Conservation (phyloP, 2,797 vertebrate genomes). For the Ambastaia sidthimunki region DNA sequence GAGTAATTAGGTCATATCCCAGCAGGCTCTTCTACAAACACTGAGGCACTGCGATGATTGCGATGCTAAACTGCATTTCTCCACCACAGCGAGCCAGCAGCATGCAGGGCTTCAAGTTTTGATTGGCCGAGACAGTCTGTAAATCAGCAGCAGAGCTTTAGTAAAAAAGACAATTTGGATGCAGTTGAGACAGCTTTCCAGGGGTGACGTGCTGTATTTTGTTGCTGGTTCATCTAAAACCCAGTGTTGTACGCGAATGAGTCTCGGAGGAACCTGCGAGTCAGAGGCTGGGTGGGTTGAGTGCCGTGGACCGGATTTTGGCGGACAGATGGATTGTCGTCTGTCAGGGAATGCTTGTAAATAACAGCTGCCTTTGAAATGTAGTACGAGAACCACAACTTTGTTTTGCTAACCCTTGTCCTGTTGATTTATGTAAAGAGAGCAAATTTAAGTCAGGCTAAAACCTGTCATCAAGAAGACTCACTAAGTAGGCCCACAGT, state of each 20-base stretch:
- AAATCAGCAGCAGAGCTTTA: slow-evolving; percentile 50
- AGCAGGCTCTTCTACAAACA: slow-evolving; percentile 34
- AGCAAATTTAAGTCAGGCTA: slow-evolving; percentile 10
- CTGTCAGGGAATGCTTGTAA: slow-evolving; percentile 39
- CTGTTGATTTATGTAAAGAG: slow-evolving; percentile 36
- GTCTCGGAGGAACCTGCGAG: slow-evolving; percentile 38
- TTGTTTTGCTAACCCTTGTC: slow-evolving; percentile 41
- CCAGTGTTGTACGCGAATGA: slow-evolving; percentile 37
- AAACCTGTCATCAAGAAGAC: background rate
- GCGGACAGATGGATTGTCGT: slow-evolving; percentile 34
- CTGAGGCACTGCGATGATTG: slow-evolving; percentile 29
- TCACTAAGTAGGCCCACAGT: slow-evolving; percentile 1
- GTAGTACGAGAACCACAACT: slow-evolving; percentile 12
- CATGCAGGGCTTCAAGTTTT: slow-evolving; percentile 45
- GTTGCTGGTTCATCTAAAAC: slow-evolving; percentile 43
- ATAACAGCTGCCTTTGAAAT: slow-evolving; percentile 45
- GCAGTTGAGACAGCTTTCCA: slow-evolving; percentile 44
- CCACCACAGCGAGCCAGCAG: slow-evolving; percentile 37
- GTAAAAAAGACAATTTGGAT: slow-evolving; percentile 49
- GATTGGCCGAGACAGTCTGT: slow-evolving; percentile 49
- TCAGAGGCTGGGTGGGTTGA: slow-evolving; percentile 40
- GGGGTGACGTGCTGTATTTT: slow-evolving; percentile 45
- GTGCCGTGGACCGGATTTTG: slow-evolving; percentile 1
- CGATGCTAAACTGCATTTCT: slow-evolving; percentile 44
- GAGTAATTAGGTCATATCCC: slow-evolving; percentile 48